Conservation (phyloP, 2,113 vertebrate genomes). For the Paralichthys olivaceus region DNA sequence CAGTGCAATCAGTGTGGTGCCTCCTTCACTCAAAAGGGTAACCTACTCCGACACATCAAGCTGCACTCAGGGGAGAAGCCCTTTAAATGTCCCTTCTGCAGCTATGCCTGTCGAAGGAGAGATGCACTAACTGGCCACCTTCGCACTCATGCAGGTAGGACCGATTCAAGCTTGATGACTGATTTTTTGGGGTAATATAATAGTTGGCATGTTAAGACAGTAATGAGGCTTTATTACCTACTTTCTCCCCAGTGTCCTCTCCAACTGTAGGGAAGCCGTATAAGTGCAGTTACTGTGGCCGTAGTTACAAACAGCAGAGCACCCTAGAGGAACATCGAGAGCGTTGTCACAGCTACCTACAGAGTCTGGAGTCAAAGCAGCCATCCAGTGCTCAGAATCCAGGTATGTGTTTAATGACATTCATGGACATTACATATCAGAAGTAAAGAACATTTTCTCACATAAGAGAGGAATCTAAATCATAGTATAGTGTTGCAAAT, state of each 20-base stretch:
- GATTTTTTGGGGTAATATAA: not conserved
- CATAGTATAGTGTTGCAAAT: constrained; percentile 8
- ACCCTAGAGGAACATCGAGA: constrained; percentile 96
- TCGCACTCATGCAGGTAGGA: constrained; percentile 93
- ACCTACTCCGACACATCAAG: constrained; percentile 96
- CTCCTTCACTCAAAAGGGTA: constrained; percentile 98
- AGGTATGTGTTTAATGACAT: constrained; percentile 49
- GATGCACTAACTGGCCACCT: constrained; percentile 96
- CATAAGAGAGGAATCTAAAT: not conserved
- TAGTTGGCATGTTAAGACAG: not conserved
- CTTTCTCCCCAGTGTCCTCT: constrained; percentile 87
- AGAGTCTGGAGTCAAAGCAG: constrained; percentile 89
- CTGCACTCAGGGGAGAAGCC: constrained; percentile 98
- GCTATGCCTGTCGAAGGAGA: constrained; percentile 93
- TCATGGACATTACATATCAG: not conserved
- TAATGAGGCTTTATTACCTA: constrained; percentile 13
- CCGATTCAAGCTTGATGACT: not conserved
- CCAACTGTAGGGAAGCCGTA: constrained; percentile 95
- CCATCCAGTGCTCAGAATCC: constrained; percentile 83
- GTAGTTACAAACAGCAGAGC: constrained; percentile 97
- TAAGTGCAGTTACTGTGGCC: constrained; percentile 97
- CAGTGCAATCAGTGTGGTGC: constrained; percentile 98
- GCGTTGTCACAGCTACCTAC: constrained; percentile 94
- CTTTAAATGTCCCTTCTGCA: constrained; percentile 98
- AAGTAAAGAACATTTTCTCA: not conserved